Percentiles rank a stretch among this genome's conserved stretches.
These are phyloP conservation scores for Etheostoma spectabile DNA, from an alignment of 2,113 vertebrate genomes.

Conservation along the genomic window DNA sequence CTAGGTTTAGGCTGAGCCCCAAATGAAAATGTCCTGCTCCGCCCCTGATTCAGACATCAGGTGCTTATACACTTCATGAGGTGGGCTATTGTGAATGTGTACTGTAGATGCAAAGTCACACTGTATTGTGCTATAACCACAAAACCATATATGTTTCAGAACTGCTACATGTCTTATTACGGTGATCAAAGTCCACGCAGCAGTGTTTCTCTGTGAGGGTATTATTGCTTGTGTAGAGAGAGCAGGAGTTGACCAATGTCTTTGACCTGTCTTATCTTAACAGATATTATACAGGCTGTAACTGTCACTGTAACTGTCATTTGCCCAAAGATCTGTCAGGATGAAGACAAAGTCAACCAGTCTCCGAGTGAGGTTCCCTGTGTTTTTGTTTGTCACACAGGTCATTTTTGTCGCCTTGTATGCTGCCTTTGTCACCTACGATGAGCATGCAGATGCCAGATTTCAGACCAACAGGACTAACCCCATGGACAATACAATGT, in stretches of 20 bases:
- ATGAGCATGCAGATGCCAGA: constrained; percentile 73
- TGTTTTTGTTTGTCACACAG: constrained; percentile 82
- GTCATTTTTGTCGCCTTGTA: constrained; percentile 81
- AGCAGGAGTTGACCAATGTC: constrained; percentile 10
- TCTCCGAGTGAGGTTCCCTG: constrained; percentile 77
- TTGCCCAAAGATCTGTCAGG: constrained; percentile 44
- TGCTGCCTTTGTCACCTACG: constrained; percentile 83
- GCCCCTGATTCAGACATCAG: neutral
- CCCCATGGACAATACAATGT: constrained; percentile 76
- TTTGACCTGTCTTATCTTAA: constrained; percentile 58
- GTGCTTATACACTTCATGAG: neutral
- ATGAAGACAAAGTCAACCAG: constrained; percentile 66
- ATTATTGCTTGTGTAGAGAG: neutral
- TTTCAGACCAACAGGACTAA: constrained; percentile 66
- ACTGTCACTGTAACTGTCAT: constrained; percentile 23
- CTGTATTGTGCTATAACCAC: neutral
- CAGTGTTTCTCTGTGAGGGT: neutral
- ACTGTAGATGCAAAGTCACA: too few species aligned
- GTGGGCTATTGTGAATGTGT: neutral
- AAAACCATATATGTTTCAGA: constrained; percentile 17
- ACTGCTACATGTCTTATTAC: constrained; percentile 28
- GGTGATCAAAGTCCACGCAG: constrained; percentile 66
- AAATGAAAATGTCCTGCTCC: too few species aligned
- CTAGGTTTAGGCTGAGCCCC: too few species aligned
- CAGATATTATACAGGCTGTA: constrained; percentile 35